Evolutionary conservation across 2,113 vertebrate genomes (phyloP), one percentile per base, ranked within the genome.

Genomic region (Salminus brasiliensis): DNA sequence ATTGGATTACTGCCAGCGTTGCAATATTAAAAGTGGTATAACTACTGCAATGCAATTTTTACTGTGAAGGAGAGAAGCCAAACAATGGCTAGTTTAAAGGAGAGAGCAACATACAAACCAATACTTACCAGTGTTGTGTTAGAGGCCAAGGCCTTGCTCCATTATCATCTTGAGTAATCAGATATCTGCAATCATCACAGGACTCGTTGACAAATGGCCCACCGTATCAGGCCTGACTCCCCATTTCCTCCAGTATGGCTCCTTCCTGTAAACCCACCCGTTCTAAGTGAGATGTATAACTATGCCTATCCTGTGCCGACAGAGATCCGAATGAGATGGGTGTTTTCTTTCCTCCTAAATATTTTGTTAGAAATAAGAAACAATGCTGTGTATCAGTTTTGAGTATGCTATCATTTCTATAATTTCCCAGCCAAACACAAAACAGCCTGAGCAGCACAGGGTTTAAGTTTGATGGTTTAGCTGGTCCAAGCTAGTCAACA

Each of bases 241-340:
- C 81, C 72, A 83, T 85, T 80, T 85, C 81, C 74, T 79, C 65
- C 74, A 63, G 62, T 80, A 72, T 76, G 60, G 68, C 62, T 53
- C 71, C 59, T 77, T 80, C 74, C 77, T 77, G 74, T 85, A 80
- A 80, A 74, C 77, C 69, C 68, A 29, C 74, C 65, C 73, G 74
- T 77, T 57, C 74, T 83, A 82, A 85, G 78, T 85, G 69, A 83
- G 84, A 85, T 85, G 63, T 83, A 85, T 83, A 83, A 65, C 63
- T n/a, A 65, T 69, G 23, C 47, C 52, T 53, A 49, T 34, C 18
- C 21, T 67, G 52, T 55, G 39, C 34, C 60, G 78, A 83, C n/a
- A n/a, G 72, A 78, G 47, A 55, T 66, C 69, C 30, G 68, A 66
- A 83, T 74, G 53, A 83, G 57, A 80, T 59, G 77, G 63, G 29